These are phyloP conservation scores for Pampus argenteus DNA, from an alignment of 2,797 vertebrate genomes.

Conservation along the genomic window DNA sequence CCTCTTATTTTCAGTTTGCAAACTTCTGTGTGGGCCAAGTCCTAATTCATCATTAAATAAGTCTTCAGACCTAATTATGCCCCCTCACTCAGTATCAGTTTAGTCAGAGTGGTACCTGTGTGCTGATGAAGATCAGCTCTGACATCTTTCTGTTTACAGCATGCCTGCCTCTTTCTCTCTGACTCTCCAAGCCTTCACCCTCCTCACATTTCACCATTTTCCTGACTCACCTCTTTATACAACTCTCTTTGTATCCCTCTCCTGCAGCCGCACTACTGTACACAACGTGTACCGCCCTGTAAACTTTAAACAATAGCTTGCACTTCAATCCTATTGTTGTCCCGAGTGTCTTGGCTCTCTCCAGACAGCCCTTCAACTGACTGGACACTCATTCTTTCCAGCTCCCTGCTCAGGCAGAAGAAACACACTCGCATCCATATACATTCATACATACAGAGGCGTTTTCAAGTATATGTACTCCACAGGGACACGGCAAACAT, in stretches of 20 bases:
- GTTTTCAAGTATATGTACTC: constrained; percentile 44
- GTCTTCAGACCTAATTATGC: constrained; percentile 47
- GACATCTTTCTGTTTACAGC: constrained; percentile 65
- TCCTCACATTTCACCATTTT: constrained; percentile 54
- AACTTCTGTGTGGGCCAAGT: constrained; percentile 40
- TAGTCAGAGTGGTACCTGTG: background rate
- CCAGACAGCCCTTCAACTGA: constrained; percentile 64
- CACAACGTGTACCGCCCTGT: constrained; percentile 45
- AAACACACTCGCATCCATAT: constrained; percentile 67
- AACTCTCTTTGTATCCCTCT: constrained; percentile 33
- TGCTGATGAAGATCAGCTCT: constrained; percentile 50
- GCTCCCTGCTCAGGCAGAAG: constrained; percentile 70
- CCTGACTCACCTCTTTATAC: constrained; percentile 50
- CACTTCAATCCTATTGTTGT: constrained; percentile 68
- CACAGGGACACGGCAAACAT: constrained; percentile 43
- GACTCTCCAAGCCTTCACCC: constrained; percentile 29
- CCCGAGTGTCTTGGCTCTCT: constrained; percentile 60
- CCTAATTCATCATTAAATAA: constrained; percentile 51
- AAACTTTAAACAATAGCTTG: constrained; percentile 73
- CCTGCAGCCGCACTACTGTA: constrained; percentile 43
- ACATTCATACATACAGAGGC: constrained; percentile 56
- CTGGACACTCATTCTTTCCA: constrained; percentile 64
- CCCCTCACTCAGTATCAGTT: constrained; percentile 60
- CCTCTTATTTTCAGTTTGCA: constrained; percentile 33
- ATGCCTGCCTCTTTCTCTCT: constrained; percentile 43